Evolutionary conservation across 2,797 vertebrate species (phyloP), one percentile per base, ranked within the genome.

Genomic region (Stomatorhinus walkeri): DNA sequence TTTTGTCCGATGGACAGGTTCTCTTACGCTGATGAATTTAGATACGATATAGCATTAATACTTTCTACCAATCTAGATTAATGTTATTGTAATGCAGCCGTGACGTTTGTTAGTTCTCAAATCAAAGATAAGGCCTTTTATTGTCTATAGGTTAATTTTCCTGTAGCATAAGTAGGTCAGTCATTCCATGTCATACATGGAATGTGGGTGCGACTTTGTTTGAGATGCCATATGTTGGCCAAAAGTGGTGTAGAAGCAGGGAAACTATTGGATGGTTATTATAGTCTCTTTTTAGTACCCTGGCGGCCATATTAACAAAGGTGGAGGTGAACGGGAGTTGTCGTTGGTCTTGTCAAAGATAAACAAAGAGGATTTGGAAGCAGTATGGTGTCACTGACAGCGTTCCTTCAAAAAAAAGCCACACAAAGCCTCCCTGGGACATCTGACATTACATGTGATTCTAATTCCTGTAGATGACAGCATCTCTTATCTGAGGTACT

Each of bases 401-500:
- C 51, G 12, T 22, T 46, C 19, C 40, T 81, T 81, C 36, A 43
- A 79, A 81, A 19, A 72, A 43, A 51, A 32, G 9, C 16, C 85
- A 61, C 52, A 87, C 22, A 85, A 81, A 87, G 28, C 14, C 36
- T 43, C 36, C 19, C 54, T 54, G 22, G 85, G 28, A 87, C 52
- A 43, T 40, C 48, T 87, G 85, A 87, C 51, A 87, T 87, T 59
- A 85, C 83, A 24, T 85, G 46, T 85, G 83, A 85, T 85, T 85
- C 85, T 59, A 61, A 59, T 87, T 87, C 85, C 51, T 54, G 85
- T 40, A 87, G 51, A 87, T 87, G 85, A 87, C 85, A 87, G 85
- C 85, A 87, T 87, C 28, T 36, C 52, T 87, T 87, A 87, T 87
- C 85, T 59, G 85, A 59, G 49, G 52, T 56, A 43, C 32, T 87